These are phyloP conservation scores for Stomatorhinus walkeri DNA, from an alignment of 2,797 vertebrate genomes.

Conservation along the genomic window DNA sequence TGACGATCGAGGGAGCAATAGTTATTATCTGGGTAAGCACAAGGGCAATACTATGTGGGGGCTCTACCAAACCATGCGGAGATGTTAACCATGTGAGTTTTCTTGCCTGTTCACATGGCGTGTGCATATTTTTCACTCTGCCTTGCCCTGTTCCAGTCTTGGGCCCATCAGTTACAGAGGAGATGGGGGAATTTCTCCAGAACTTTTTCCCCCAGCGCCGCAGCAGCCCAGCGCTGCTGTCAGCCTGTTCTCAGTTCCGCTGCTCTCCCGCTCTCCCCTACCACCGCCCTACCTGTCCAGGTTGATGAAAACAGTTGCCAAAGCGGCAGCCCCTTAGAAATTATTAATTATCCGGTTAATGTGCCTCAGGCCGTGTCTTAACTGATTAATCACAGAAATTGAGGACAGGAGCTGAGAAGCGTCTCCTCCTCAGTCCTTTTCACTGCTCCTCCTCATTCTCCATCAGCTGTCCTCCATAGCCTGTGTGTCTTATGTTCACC, in stretches of 20 bases:
- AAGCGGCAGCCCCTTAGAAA: constrained; percentile 84
- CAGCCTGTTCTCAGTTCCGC: background rate
- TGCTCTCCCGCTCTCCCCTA: constrained; percentile 30
- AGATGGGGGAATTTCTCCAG: constrained; percentile 17
- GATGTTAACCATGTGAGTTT: background rate
- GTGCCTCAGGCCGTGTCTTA: constrained; percentile 85
- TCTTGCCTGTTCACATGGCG: background rate
- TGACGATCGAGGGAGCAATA: background rate
- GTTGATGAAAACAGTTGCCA: constrained; percentile 83
- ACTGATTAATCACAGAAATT: constrained; percentile 88
- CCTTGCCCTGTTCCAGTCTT: background rate
- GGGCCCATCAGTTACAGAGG: background rate
- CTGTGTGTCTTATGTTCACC: background rate
- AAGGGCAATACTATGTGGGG: background rate
- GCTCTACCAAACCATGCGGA: background rate
- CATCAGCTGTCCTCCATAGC: background rate
- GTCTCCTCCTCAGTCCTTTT: background rate
- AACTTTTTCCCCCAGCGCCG: constrained; percentile 12
- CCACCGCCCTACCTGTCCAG: constrained; percentile 51
- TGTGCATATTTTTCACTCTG: background rate
- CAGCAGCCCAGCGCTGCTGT: background rate
- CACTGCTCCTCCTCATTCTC: background rate
- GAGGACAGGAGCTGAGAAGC: constrained; percentile 65
- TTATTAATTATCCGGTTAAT: constrained; percentile 99
- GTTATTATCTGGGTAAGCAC: background rate